Evolutionary conservation across 2,888 invertebrate genomes (phyloP), one percentile per base, ranked within the genome.

Genomic region (Halictus quadricinctus): DNA sequence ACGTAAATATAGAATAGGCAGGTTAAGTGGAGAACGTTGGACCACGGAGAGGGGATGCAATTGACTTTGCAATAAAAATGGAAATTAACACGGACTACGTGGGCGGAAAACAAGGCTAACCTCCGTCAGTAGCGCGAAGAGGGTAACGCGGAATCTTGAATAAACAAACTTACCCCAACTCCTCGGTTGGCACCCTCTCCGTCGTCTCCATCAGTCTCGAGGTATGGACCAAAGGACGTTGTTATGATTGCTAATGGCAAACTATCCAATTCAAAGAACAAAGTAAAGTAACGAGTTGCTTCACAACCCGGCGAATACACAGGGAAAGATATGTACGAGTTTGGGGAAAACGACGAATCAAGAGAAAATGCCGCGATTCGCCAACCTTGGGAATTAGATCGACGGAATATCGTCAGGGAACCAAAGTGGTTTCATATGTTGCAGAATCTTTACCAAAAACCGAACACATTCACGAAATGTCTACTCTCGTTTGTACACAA

Each of bases 231-330:
- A 92, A 92, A 94, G 91, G 91, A 91, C 92, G 91, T 92, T 94
- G 94, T 94, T 94, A 94, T 94, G 93, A 93, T 92, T 94, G 93
- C 94, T 94, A 93, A 94, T 94, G 94, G 93, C 93, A 93, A 94
- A 94, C 93, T 93, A 93, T 93, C 92, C 93, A 93, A 93, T 93
- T 94, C 93, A 93, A 93, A 93, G 93, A 93, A 94, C 93, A 93
- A 93, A 94, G 93, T 91, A 90, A 91, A 92, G 93, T 93, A 94
- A 94, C 93, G 92, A 93, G 93, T 93, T 92, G 91, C 92, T 91
- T 91, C 86, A 83, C 82, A 86, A 78, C 80, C 84, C 85, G 81
- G 87, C 88, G 90, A 88, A 88, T 88, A 86, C 84, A 86, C 83
- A 75, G 88, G 78, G 89, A 82, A 80, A 76, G 88, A 83, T 69